Conservation (phyloP, 2,113 vertebrate genomes). For the Coracopsis vasa region DNA sequence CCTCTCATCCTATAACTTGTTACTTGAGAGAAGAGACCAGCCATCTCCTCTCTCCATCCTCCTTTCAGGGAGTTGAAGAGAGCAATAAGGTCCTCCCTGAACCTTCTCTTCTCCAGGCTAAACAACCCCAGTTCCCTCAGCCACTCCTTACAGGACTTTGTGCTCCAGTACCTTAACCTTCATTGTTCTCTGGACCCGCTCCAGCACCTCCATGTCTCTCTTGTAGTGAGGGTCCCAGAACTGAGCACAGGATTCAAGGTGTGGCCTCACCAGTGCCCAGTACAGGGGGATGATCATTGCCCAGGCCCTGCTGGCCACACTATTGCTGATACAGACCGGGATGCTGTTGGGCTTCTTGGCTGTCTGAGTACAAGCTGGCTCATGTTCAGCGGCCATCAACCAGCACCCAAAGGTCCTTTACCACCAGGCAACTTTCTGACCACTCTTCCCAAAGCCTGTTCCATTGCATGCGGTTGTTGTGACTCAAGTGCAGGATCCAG, state of each 20-base stretch:
- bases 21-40: not conserved
- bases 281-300: fast-evolving
- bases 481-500: not conserved
- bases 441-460: not conserved
- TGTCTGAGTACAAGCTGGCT: not conserved
- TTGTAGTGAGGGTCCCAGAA: not conserved
- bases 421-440: not conserved
- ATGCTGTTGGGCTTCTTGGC: not conserved
- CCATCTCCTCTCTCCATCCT: not conserved
- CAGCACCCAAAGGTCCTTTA: not conserved
- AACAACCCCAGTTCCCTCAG: not conserved
- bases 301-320: not conserved
- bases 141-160: not conserved
- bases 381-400: no score
- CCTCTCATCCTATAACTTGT: not conserved
- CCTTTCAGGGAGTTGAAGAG: not conserved
- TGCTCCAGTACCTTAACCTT: not conserved
- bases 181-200: fast-evolving
- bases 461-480: not conserved
- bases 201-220: not conserved
- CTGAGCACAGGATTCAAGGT: not conserved
- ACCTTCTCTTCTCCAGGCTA: not conserved
- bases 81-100: not conserved
- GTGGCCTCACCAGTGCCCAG: not conserved
- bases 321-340: not conserved